These are phyloP conservation scores for Stenchaetothrips biformis DNA, from an alignment of 2,888 invertebrate species.

Conservation along the genomic window DNA sequence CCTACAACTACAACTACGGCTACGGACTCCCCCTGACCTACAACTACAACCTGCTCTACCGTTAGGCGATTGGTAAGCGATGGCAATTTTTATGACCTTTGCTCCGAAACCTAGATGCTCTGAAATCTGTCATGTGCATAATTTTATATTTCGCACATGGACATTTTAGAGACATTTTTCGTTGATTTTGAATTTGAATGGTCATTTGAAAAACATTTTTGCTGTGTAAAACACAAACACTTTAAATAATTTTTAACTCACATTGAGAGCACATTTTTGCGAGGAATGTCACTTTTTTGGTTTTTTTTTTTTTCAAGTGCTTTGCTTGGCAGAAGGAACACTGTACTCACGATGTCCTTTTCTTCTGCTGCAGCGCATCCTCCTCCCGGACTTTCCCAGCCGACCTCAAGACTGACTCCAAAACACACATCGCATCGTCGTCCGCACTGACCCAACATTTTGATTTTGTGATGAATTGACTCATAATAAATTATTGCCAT, in stretches of 20 bases:
- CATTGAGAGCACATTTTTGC: too few relatives aligned
- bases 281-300: too few relatives aligned
- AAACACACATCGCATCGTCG: not conserved
- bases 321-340: too few relatives aligned
- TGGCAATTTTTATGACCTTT: not conserved
- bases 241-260: too few relatives aligned
- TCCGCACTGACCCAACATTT: not conserved
- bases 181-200: too few relatives aligned
- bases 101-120: too few relatives aligned
- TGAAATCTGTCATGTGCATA: too few relatives aligned
- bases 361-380: not conserved
- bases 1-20: slow-evolving; percentile 24
- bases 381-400: not conserved
- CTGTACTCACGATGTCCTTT: not conserved
- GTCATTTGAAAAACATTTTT: too few relatives aligned
- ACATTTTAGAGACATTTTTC: too few relatives aligned
- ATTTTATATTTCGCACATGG: too few relatives aligned
- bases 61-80: not conserved
- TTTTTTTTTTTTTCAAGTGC: too few relatives aligned
- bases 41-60: slow-evolving; percentile 18
- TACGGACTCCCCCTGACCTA: not conserved
- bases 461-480: not conserved
- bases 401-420: not conserved
- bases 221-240: too few relatives aligned
- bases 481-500: not conserved